Percentiles rank a stretch among this genome's conserved stretches.
phyloP scores from a whole-genome alignment of 2,797 vertebrate species.

The Myotis vivesi region DNA sequence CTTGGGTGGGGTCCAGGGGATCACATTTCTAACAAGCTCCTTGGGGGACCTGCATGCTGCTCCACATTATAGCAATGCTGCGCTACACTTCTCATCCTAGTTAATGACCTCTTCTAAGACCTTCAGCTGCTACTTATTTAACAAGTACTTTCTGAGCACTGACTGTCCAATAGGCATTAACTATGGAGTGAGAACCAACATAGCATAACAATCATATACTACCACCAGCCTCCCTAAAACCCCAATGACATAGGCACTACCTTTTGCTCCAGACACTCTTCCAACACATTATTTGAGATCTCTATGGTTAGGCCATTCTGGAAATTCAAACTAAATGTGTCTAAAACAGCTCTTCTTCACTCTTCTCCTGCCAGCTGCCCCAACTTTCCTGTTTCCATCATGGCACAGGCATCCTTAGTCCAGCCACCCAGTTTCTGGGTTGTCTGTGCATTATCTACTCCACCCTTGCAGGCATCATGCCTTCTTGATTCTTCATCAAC shows the following conservation, averaged over 20 bases:
- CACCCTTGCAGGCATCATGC: fast-evolving
- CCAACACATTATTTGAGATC: not conserved
- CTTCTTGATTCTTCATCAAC: not conserved
- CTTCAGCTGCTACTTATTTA: not conserved
- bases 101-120: not conserved
- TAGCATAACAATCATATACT: not conserved
- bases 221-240: not conserved
- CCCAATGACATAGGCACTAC: not conserved
- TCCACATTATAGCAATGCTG: no score
- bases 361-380: not conserved
- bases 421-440: not conserved
- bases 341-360: not conserved
- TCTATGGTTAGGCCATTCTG: no score
- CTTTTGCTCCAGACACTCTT: not conserved
- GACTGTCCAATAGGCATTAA: not conserved
- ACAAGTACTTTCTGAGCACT: not conserved
- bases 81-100: not conserved
- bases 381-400: not conserved
- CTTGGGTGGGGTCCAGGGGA: not conserved
- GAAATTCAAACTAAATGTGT: not conserved
- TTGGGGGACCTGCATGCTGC: no score
- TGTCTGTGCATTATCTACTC: not conserved
- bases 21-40: not conserved
- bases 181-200: not conserved
- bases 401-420: not conserved